These are phyloP conservation scores for Gobio occitaniae DNA, from an alignment of 2,797 vertebrate species.

Conservation along the genomic window DNA sequence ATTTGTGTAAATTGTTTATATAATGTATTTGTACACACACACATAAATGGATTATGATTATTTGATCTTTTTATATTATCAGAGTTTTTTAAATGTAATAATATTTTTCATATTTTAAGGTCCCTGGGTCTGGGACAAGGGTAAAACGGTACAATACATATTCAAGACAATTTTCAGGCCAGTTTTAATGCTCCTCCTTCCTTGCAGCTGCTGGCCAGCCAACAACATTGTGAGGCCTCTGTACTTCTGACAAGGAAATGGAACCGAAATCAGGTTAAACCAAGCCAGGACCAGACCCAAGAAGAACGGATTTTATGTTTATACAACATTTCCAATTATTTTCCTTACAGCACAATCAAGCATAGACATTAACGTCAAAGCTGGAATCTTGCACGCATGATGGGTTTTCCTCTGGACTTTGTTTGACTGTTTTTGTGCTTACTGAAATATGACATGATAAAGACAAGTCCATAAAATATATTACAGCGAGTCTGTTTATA, in stretches of 20 bases:
- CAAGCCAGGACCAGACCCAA: conserved; percentile 49
- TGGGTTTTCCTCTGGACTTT: conserved; percentile 19
- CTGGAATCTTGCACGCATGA: conserved; percentile 17
- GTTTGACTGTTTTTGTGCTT: conserved; percentile 7
- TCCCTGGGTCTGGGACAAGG: not conserved
- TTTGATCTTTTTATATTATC: not conserved
- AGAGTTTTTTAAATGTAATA: not conserved
- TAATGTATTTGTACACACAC: too few species aligned
- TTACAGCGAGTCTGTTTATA: conserved; percentile 11
- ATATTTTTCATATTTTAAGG: not conserved
- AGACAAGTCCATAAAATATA: conserved; percentile 9
- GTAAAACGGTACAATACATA: not conserved
- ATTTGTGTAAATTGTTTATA: not conserved
- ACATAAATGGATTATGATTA: not conserved
- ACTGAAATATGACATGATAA: conserved; percentile 5
- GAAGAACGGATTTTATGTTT: conserved; percentile 46
- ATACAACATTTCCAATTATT: conserved; percentile 24
- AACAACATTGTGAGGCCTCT: conserved; percentile 89
- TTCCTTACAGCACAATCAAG: conserved; percentile 48
- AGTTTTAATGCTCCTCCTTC: conserved; percentile 57
- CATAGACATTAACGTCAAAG: conserved; percentile 11
- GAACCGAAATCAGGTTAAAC: conserved; percentile 47
- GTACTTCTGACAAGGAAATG: conserved; percentile 26
- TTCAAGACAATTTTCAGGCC: not conserved
- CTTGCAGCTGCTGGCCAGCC: conserved; percentile 92